These are phyloP conservation scores for Crocallis elinguaria DNA, from an alignment of 2,888 invertebrate genomes.

Conservation along the genomic window DNA sequence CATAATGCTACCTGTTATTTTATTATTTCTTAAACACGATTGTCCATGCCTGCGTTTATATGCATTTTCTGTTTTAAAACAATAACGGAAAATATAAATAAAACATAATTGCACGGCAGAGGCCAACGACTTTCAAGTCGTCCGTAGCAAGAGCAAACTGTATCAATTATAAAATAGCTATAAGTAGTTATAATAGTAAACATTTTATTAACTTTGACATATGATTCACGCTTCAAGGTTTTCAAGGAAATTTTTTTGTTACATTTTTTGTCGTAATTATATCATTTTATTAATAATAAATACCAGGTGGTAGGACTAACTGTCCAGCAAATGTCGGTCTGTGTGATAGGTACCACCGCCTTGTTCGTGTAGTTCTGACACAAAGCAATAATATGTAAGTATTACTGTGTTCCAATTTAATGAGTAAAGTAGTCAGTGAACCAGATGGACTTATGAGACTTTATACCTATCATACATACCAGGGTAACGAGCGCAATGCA, in stretches of 20 bases:
- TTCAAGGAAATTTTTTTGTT: background rate
- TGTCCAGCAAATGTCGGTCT: too few relatives aligned
- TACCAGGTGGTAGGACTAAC: too few relatives aligned
- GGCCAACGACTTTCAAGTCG: conserved; percentile 35
- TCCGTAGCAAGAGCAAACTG: background rate
- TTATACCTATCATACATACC: too few relatives aligned
- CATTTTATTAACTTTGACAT: conserved; percentile 11
- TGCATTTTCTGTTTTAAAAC: conserved; percentile 20
- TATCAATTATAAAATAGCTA: background rate
- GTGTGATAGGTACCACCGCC: too few relatives aligned
- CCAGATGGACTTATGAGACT: too few relatives aligned
- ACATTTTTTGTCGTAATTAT: conserved; percentile 1
- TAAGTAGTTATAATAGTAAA: background rate
- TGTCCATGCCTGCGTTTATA: background rate
- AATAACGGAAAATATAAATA: conserved; percentile 33
- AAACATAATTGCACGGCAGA: conserved; percentile 28
- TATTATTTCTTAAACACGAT: background rate
- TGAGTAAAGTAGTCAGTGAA: too few relatives aligned
- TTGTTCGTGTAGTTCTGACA: too few relatives aligned
- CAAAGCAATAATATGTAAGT: too few relatives aligned
- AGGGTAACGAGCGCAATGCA: too few relatives aligned
- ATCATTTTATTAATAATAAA: background rate
- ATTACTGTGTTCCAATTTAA: too few relatives aligned
- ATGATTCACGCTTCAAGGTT: conserved; percentile 7
- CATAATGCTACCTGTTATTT: too few relatives aligned